A percentile compares a stretch with the other conserved stretches of the same genome.
phyloP scores from a whole-genome alignment of 2,797 vertebrate genomes.

The Sebastes hubbsi region DNA sequence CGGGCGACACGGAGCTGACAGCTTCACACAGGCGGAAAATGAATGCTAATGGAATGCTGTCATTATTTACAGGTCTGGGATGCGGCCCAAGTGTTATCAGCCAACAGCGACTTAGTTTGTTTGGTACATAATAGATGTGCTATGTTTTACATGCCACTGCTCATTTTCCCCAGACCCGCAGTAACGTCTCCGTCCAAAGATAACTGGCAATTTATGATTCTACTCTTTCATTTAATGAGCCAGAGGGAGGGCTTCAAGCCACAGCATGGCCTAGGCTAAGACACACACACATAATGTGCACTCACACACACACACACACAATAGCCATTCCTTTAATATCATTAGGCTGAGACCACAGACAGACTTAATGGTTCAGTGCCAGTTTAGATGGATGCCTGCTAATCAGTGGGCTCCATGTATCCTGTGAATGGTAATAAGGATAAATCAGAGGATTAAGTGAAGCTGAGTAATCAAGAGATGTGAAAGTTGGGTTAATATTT shows the following conservation, averaged over 20 bases:
- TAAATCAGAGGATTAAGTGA: slow-evolving; percentile 26
- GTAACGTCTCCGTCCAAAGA: slow-evolving; percentile 77
- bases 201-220: slow-evolving; percentile 80
- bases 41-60: slow-evolving; percentile 79
- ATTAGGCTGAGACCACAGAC: slow-evolving; percentile 46
- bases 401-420: slow-evolving; percentile 34
- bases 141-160: slow-evolving; percentile 81
- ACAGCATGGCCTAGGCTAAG: slow-evolving; percentile 51
- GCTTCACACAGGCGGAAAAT: slow-evolving; percentile 67
- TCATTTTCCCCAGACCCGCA: slow-evolving; percentile 71
- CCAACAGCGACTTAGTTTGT: slow-evolving; percentile 74
- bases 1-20: slow-evolving; percentile 71
- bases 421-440: slow-evolving; percentile 29
- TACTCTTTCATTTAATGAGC: slow-evolving; percentile 77
- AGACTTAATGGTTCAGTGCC: slow-evolving; percentile 36
- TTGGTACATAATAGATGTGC: slow-evolving; percentile 80
- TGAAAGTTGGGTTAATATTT: neutral
- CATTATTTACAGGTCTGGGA: slow-evolving; percentile 82
- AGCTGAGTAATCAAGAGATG: slow-evolving; percentile 23
- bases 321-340: slow-evolving; percentile 50
- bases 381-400: slow-evolving; percentile 37
- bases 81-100: slow-evolving; percentile 77
- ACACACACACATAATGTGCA: neutral
- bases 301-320: slow-evolving; percentile 6
- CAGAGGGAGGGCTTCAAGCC: slow-evolving; percentile 57